Conservation (phyloP, 1,140 invertebrate genomes). For the Oscheius sp. region DNA sequence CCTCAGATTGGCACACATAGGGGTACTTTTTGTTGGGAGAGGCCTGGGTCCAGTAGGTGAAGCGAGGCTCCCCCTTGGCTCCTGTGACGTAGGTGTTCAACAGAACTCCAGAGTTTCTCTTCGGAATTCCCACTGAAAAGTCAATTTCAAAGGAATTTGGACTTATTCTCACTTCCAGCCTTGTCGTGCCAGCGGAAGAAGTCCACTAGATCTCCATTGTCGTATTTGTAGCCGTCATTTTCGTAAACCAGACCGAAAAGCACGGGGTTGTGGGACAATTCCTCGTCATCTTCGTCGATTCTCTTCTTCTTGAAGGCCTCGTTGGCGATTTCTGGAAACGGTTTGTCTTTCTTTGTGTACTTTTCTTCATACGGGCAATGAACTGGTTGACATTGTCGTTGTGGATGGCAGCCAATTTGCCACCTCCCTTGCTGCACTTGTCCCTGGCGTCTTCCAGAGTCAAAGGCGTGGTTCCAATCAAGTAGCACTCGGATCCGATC, state of each 20-base stretch:
- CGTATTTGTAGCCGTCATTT: neutral
- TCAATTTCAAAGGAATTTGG: neutral
- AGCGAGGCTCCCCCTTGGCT: neutral
- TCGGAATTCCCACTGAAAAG: neutral
- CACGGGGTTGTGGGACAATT: neutral
- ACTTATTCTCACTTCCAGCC: neutral
- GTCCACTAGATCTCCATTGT: neutral
- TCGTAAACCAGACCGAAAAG: neutral
- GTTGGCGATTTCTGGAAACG: neutral
- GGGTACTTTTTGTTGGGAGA: neutral
- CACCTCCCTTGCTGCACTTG: neutral
- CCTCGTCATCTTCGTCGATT: constrained; percentile 5
- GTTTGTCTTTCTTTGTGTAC: neutral
- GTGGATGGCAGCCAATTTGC: neutral
- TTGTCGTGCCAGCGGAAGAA: neutral
- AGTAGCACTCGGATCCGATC: neutral
- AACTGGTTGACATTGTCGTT: neutral
- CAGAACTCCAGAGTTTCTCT: neutral
- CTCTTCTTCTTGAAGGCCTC: constrained; percentile 7
- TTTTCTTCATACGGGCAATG: neutral
- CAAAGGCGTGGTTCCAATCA: neutral
- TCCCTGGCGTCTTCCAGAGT: neutral
- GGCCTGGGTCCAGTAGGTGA: neutral
- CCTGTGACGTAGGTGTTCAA: neutral
- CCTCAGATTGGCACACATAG: neutral